A percentile compares a stretch with the other conserved stretches of the same genome.
phyloP scores from a whole-genome alignment of 2,888 invertebrate species.

The Papilio elwesi region DNA sequence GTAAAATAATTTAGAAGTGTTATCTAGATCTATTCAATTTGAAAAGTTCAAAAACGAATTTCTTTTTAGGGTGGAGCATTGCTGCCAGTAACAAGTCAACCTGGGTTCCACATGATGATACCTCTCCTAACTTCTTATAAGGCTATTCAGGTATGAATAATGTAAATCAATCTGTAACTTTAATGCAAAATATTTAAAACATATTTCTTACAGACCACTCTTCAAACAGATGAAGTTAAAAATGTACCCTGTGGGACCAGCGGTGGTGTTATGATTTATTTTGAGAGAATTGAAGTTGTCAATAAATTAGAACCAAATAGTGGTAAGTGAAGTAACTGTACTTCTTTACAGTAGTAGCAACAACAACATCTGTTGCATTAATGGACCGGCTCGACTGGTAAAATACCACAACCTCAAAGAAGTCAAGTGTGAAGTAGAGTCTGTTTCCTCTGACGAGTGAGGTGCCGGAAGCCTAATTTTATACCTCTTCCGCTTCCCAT shows the following conservation, averaged over 20 bases:
- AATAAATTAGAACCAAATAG: conserved; percentile 90
- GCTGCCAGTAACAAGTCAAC: conserved; percentile 89
- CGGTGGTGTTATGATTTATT: conserved; percentile 96
- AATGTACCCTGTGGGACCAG: conserved; percentile 98
- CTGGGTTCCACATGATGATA: conserved; percentile 96
- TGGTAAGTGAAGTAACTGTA: conserved; percentile 79
- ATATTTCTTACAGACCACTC: conserved; percentile 87
- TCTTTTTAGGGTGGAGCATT: conserved; percentile 92
- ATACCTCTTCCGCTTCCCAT: too few relatives aligned
- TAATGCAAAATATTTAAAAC: neutral
- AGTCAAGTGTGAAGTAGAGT: too few relatives aligned
- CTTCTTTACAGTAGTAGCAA: too few relatives aligned
- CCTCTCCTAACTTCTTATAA: conserved; percentile 91
- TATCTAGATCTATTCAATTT: too few relatives aligned
- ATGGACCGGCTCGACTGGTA: too few relatives aligned
- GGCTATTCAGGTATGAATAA: conserved; percentile 88
- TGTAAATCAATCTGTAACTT: neutral
- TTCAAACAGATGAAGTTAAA: conserved; percentile 96
- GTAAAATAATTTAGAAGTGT: too few relatives aligned
- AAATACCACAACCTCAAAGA: too few relatives aligned
- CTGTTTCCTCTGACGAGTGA: too few relatives aligned
- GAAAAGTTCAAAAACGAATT: too few relatives aligned
- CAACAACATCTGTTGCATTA: too few relatives aligned
- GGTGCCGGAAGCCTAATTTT: too few relatives aligned
- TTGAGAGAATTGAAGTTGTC: conserved; percentile 96